Base-by-base conservation (phyloP, 2,888 invertebrate species). In the Cotesia congregata region DNA sequence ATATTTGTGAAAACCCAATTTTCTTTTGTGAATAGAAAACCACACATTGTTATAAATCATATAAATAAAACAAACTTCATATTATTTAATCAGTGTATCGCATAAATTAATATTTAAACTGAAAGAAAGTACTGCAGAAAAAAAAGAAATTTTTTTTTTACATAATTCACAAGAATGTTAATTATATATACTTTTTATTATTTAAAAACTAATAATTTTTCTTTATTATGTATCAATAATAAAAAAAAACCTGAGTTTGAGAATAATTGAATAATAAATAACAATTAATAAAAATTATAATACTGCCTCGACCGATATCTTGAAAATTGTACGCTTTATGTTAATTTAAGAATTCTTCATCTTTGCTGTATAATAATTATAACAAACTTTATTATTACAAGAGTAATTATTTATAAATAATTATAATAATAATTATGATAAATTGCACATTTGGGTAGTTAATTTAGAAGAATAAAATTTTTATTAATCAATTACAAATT, bases 151-250 rank as follows among this genome's bases (percentile, higher is more conserved):
- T 41, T 72, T 41, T 20, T 50, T 50, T 50, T 50, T 50, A 50
- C 12, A 50, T 50, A 50, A 50, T 12, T 50, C 50, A 7, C 59
- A 9, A 2, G 50, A 50, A 50, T 17, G n/a, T 72, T 2, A 15
- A 61, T 17, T 68, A 72, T 68, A 68, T 67, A 30, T 12, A 17
- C 3, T 17, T 39, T 72, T 1, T 9, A 61, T 17, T 68, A 72
- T 68, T 72, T 67, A 30, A 12, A 17, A 60, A 76, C 41, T 76
- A 15, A 67, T 72, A 72, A 17, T 67, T 41, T 68, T 69, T 65
- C 15, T 38, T 15, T 20, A 65, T 6, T 68, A n/a, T 72, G 50
- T 39, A 50, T 59, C 12, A 12, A 1, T 7, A 50, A 50, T 1
- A 12, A 50, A 7, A 50, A 50, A 50, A 50, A 50, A 50, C 30